Percentiles rank a stretch among this genome's conserved stretches.
Evolutionary conservation across 2,797 vertebrate genomes (phyloP).

Genomic region (Pseudochaenichthys georgianus): DNA sequence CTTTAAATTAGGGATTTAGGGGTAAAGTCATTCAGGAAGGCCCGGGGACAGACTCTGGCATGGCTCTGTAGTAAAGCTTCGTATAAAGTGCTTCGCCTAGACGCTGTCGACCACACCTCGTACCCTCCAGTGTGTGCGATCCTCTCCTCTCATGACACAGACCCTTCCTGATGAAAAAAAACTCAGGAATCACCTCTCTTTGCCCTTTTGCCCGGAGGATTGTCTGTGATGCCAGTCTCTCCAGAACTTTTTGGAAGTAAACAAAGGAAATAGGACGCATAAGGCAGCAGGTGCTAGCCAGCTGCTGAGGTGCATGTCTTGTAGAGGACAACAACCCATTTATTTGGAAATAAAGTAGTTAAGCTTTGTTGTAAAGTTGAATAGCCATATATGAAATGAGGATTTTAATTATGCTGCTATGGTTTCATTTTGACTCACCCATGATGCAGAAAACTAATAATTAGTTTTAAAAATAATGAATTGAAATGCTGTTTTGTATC

Average conservation of each 20-base stretch:
- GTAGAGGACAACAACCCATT: slow-evolving; percentile 50
- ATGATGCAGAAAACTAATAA: slow-evolving; percentile 9
- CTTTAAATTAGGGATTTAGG: slow-evolving; percentile 38
- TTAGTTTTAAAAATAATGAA: slow-evolving; percentile 19
- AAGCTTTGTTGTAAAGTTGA: slow-evolving; percentile 26
- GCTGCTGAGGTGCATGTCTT: slow-evolving; percentile 69
- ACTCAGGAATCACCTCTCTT: slow-evolving; percentile 63
- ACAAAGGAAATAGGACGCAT: slow-evolving; percentile 81
- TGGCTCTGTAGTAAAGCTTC: slow-evolving; percentile 37
- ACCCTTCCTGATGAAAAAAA: slow-evolving; percentile 39
- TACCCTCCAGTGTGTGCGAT: slow-evolving; percentile 58
- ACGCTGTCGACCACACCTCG: slow-evolving; percentile 50
- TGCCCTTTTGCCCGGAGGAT: slow-evolving; percentile 61
- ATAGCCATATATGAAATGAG: slow-evolving; percentile 39
- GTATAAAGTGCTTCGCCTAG: slow-evolving; percentile 46
- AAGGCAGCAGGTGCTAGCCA: slow-evolving; percentile 79
- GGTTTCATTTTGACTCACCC: slow-evolving; percentile 16
- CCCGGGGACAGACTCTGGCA: slow-evolving; percentile 39
- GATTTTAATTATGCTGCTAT: slow-evolving; percentile 32
- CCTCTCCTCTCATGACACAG: slow-evolving; percentile 36
- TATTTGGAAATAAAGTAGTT: slow-evolving; percentile 26
- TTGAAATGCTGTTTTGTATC: slow-evolving; percentile 22
- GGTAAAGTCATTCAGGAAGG: slow-evolving; percentile 19
- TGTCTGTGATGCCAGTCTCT: slow-evolving; percentile 79
- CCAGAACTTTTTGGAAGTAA: slow-evolving; percentile 76